phyloP scores from a whole-genome alignment of 2,113 vertebrate genomes.

The Gopherus flavomarginatus region DNA sequence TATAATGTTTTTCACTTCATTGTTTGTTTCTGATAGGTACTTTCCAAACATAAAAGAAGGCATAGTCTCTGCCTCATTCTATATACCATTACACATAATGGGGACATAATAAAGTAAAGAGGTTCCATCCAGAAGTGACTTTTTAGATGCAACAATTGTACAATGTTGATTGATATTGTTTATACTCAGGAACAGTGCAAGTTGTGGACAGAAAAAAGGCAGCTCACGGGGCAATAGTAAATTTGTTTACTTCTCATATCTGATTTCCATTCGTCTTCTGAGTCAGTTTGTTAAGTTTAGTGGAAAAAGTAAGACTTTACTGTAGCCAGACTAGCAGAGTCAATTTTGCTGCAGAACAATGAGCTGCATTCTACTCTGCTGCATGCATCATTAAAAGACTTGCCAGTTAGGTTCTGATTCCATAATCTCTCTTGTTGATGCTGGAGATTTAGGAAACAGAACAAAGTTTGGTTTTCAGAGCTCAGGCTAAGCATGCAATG shows the following conservation, averaged over 20 bases:
- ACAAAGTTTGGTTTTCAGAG: background rate
- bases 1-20: background rate
- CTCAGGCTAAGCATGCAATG: background rate
- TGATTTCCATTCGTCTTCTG: conserved; percentile 4
- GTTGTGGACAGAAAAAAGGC: background rate
- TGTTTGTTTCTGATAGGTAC: background rate
- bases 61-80: background rate
- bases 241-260: background rate
- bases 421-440: background rate
- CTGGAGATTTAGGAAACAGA: background rate
- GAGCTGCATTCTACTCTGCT: background rate
- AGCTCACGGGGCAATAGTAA: background rate
- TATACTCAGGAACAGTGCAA: background rate
- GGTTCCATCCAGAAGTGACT: background rate
- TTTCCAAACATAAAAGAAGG: background rate
- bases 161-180: background rate
- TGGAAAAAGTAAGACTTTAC: conserved; percentile 5
- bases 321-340: background rate
- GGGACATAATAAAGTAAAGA: background rate
- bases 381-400: background rate
- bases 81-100: background rate
- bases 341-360: background rate
- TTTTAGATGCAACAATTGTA: background rate
- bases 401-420: background rate
- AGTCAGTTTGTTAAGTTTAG: background rate